Evolutionary conservation across 2,797 vertebrate genomes (phyloP).

Genomic region (Sitta carolinensis): DNA sequence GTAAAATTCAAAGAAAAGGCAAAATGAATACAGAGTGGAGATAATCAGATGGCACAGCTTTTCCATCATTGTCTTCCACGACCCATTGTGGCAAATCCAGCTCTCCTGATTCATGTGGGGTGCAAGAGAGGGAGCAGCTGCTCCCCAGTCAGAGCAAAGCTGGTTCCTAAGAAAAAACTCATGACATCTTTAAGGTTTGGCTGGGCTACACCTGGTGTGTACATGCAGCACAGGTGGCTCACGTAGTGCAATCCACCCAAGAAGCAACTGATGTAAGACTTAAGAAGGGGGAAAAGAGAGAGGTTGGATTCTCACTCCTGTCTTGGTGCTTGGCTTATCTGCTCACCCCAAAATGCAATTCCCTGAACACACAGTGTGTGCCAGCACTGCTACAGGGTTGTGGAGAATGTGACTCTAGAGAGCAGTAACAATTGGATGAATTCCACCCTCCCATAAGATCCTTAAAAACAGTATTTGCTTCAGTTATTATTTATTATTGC

Average conservation of each 20-base stretch:
- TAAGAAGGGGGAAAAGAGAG: neutral
- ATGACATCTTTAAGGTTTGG: neutral
- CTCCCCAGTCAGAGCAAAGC: neutral
- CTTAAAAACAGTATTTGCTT: neutral
- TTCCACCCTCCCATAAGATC: neutral
- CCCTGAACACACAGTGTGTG: neutral
- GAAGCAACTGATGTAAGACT: neutral
- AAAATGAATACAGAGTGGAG: neutral
- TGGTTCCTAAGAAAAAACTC: neutral
- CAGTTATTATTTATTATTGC: constrained; percentile 15
- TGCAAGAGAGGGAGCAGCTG: neutral
- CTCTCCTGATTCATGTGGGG: neutral
- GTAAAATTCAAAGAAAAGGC: neutral
- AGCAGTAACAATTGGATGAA: neutral
- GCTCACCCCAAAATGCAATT: neutral
- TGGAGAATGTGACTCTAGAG: neutral
- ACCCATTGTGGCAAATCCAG: neutral
- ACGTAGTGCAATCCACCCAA: neutral
- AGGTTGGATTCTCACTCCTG: neutral
- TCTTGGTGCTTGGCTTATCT: neutral
- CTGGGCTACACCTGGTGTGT: neutral
- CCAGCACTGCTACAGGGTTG: neutral
- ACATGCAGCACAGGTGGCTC: neutral
- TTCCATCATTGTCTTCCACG: neutral
- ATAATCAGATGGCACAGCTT: neutral